A percentile compares a stretch with the other conserved stretches of the same genome.
phyloP scores from a whole-genome alignment of 2,113 vertebrate genomes.

The Lepisosteus oculatus region DNA sequence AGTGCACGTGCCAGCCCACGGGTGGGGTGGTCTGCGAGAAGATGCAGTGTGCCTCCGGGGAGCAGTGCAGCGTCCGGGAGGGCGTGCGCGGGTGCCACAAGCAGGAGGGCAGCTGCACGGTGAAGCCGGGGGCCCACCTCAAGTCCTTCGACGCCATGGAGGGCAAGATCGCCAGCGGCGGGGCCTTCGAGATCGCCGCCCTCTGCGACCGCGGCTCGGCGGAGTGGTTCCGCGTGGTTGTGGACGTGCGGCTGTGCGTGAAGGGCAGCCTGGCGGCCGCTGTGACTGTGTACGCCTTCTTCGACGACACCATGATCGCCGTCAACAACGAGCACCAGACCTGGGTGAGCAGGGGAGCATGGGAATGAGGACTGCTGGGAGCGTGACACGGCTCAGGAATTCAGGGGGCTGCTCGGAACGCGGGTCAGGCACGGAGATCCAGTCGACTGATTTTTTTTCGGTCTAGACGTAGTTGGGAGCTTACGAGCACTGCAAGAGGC shows the following conservation, averaged over 20 bases:
- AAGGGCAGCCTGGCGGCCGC: constrained; percentile 16
- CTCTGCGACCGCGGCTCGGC: constrained; percentile 36
- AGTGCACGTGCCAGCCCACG: constrained; percentile 47
- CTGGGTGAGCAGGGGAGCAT: constrained; percentile 52
- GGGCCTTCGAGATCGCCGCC: constrained; percentile 53
- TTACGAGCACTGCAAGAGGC: too few relatives aligned
- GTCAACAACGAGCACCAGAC: constrained; percentile 46
- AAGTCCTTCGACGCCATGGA: constrained; percentile 51
- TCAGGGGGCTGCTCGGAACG: too few relatives aligned
- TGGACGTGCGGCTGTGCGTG: constrained; percentile 44
- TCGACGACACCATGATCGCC: constrained; percentile 38
- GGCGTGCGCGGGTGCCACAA: constrained; percentile 45
- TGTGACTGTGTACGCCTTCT: constrained; percentile 46
- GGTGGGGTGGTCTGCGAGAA: constrained; percentile 46
- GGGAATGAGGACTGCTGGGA: neutral
- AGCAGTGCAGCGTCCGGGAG: constrained; percentile 40
- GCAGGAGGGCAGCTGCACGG: constrained; percentile 39
- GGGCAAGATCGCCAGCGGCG: constrained; percentile 28
- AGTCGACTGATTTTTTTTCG: too few relatives aligned
- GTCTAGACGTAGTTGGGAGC: too few relatives aligned
- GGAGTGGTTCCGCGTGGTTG: constrained; percentile 64
- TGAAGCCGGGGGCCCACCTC: constrained; percentile 34
- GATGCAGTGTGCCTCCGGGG: constrained; percentile 32
- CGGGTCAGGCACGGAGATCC: too few relatives aligned
- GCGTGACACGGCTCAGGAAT: too few relatives aligned